Evolutionary conservation across 2,797 vertebrate genomes (phyloP).

Genomic region (Cuniculus paca): DNA sequence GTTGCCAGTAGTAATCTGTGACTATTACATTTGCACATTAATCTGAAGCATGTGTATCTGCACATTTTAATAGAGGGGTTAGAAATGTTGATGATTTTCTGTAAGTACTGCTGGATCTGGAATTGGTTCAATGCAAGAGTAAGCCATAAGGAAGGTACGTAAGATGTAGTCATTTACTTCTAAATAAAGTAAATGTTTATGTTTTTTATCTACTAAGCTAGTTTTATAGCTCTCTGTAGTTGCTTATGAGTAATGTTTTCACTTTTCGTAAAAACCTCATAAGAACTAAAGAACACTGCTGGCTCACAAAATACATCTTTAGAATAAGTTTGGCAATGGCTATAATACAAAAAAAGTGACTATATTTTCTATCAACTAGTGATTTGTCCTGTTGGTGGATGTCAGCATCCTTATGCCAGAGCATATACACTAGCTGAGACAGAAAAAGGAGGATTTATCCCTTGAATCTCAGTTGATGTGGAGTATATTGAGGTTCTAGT

Average conservation of each 20-base stretch:
- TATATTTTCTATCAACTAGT: neutral
- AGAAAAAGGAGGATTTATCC: neutral
- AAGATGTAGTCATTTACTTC: conserved; percentile 73
- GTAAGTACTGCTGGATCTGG: neutral
- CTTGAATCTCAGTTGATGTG: neutral
- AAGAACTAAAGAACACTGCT: conserved; percentile 10
- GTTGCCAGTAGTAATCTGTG: conserved; percentile 14
- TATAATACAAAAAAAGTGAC: conserved; percentile 48
- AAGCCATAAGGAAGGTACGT: conserved; percentile 74
- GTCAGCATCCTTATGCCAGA: conserved; percentile 53
- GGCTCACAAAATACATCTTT: conserved; percentile 47
- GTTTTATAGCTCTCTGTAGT: conserved; percentile 55
- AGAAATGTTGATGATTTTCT: conserved; percentile 45
- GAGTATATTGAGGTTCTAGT: neutral
- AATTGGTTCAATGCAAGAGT: conserved; percentile 56
- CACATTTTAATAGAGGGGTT: conserved; percentile 52
- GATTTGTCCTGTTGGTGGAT: conserved; percentile 52
- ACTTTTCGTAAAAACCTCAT: conserved; percentile 62
- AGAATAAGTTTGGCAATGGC: conserved; percentile 67
- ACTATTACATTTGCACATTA: conserved; percentile 71
- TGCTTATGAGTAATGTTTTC: conserved; percentile 60
- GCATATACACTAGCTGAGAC: neutral
- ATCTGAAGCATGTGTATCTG: conserved; percentile 2
- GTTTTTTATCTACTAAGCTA: conserved; percentile 72
- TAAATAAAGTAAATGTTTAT: conserved; percentile 78